Base-by-base conservation (phyloP, 2,888 invertebrate species). In the Plusia festucae region DNA sequence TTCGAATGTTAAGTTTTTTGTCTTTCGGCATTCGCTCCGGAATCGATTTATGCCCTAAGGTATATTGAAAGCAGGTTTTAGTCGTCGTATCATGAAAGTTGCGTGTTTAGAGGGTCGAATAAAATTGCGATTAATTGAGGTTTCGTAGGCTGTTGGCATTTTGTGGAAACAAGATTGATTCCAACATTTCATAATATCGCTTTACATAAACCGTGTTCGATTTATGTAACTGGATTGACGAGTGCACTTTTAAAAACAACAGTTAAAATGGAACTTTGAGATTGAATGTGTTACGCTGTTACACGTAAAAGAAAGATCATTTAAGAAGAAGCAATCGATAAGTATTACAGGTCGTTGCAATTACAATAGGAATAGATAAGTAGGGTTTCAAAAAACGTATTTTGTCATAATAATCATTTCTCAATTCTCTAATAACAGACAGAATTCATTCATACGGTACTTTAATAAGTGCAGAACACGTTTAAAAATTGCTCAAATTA, bases 31-130 rank as follows among this genome's bases (percentile, higher is more conserved):
- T 68, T 74, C 60, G 70, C 66, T 68, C 53, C 63, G 62, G 64
- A 77, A 68, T 68, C 67, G 72, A 72, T 68, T 74, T 66, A 73
- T 80, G 79, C 78, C 79, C 78, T 75, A 70, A 79, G 79, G 60
- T 73, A 54, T 55, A 70, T 68, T 77, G 66, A 65, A 53, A 75
- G 54, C 78, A 68, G 65, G 73, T 74, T 79, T 74, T 67, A 53
- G 59, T 63, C 30, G 78, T 69, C 30, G 78, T 69, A 53, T 51
- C 62, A 62, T 59, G 66, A 70, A 68, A 68, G 72, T 68, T 60
- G 78, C 74, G 65, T 72, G 71, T 53, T 74, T 71, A 76, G 70
- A 61, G 65, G 66, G 62, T 65, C 68, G 65, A 62, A 73, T 65
- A 56, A 73, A 46, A 76, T 76, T 67, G 64, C 24, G 52, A 60